Percentiles rank a stretch among this genome's conserved stretches.
Conservation (phyloP, 2,888 invertebrate species). For the Entomobrya proxima region DNA sequence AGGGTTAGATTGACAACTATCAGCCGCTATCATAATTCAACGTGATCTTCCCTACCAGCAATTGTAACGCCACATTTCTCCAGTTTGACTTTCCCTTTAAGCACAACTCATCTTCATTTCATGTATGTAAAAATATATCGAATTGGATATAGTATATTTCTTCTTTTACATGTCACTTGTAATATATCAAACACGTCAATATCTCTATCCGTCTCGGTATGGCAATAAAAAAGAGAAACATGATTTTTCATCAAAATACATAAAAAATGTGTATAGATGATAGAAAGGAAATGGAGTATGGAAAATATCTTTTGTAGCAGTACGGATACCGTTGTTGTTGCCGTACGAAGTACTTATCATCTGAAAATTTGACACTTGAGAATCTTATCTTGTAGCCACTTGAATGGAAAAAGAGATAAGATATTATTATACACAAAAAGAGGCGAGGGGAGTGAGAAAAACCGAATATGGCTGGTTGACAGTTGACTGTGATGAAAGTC, state of each 20-base stretch:
- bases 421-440: too few relatives aligned
- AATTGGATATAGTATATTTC: neutral
- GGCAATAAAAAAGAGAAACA: neutral
- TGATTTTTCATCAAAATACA: constrained; percentile 6
- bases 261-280: neutral
- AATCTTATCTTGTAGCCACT: constrained; percentile 22
- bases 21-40: constrained; percentile 17
- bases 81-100: neutral
- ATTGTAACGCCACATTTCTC: neutral
- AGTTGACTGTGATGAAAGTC: constrained; percentile 2
- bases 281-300: too few relatives aligned
- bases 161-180: neutral
- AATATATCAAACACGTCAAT: neutral
- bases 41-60: neutral
- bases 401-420: constrained; percentile 20
- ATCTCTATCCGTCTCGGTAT: neutral
- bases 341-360: constrained; percentile 37
- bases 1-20: constrained; percentile 48
- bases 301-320: too few relatives aligned
- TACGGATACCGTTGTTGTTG: too few relatives aligned
- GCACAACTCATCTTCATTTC: neutral
- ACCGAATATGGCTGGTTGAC: constrained; percentile 7
- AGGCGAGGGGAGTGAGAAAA: neutral
- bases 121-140: neutral
- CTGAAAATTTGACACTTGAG: constrained; percentile 59